Conservation (phyloP, 2,113 vertebrate species). For the Puma concolor region DNA sequence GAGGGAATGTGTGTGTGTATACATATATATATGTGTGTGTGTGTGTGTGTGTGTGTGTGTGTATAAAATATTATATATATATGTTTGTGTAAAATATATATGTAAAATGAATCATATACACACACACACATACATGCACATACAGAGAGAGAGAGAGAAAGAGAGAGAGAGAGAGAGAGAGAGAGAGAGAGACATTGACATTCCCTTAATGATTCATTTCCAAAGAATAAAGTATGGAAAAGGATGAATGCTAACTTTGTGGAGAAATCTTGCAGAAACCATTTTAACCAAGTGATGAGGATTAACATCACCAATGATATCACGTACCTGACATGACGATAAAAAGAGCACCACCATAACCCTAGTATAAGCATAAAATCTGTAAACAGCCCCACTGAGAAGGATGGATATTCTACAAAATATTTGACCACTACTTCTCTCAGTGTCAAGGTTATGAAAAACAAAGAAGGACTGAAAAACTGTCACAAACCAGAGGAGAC, state of each 20-base stretch:
- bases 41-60: too few relatives aligned
- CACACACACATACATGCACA: too few relatives aligned
- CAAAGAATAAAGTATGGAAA: background rate
- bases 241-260: background rate
- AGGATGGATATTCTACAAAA: background rate
- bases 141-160: too few relatives aligned
- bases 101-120: too few relatives aligned
- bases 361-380: background rate
- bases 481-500: background rate
- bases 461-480: background rate
- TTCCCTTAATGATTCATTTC: background rate
- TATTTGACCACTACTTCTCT: background rate
- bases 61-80: too few relatives aligned
- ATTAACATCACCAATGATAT: background rate
- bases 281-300: background rate
- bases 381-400: background rate
- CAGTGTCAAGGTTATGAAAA: background rate
- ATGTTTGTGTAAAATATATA: too few relatives aligned
- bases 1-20: too few relatives aligned
- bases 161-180: too few relatives aligned
- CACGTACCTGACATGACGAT: background rate
- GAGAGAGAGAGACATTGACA: too few relatives aligned
- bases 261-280: background rate
- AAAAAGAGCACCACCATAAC: background rate
- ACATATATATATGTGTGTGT: too few relatives aligned